Evolutionary conservation across 2,797 vertebrate species (phyloP).

Genomic region (Eulemur rubriventer): DNA sequence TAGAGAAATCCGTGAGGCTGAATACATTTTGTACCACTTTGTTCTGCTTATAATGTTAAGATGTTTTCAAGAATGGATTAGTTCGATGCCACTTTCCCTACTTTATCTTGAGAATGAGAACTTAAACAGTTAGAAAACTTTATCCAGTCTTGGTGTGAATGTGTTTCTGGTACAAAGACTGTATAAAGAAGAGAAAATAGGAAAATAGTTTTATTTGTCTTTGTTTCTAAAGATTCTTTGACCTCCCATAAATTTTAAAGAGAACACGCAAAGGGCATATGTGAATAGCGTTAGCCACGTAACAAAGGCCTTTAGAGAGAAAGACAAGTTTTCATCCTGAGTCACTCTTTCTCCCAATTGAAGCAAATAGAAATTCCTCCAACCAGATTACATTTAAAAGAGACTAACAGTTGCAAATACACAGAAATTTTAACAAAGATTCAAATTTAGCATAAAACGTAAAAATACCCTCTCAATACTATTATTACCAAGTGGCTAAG

Average conservation of each 20-base stretch:
- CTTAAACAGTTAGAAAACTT: conserved; percentile 77
- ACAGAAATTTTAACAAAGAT: conserved; percentile 52
- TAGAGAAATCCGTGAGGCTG: conserved; percentile 81
- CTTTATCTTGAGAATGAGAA: conserved; percentile 79
- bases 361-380: conserved; percentile 34
- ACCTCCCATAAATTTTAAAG: conserved; percentile 57
- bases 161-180: conserved; percentile 52
- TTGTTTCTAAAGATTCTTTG: conserved; percentile 64
- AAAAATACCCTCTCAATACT: background rate
- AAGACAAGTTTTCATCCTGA: background rate
- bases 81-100: conserved; percentile 81
- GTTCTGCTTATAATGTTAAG: conserved; percentile 83
- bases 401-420: background rate
- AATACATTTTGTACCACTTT: conserved; percentile 85
- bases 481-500: background rate
- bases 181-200: conserved; percentile 62
- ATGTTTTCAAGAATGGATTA: conserved; percentile 83
- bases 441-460: background rate
- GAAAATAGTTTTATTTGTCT: conserved; percentile 28
- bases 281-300: background rate
- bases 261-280: conserved; percentile 22
- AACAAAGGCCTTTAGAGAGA: conserved; percentile 2
- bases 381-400: background rate
- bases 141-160: conserved; percentile 23
- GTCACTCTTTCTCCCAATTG: background rate